Evolutionary conservation across 1,140 invertebrate genomes (phyloP).

Genomic region (Spodoptera frugiperda): DNA sequence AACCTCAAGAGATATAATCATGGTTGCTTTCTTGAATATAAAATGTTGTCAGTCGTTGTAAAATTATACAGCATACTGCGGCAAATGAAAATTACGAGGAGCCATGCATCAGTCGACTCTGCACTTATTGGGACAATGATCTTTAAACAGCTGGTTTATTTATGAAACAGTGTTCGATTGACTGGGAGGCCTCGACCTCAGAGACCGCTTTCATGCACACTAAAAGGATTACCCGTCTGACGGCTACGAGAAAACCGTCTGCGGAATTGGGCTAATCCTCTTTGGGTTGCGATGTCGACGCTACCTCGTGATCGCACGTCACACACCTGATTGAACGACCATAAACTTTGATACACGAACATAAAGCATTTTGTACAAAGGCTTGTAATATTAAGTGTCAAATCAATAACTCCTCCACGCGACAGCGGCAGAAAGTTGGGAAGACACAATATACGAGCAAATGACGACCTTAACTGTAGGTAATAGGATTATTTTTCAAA

Average conservation of each 20-base stretch:
- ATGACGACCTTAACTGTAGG: constrained; percentile 66
- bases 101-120: constrained; percentile 52
- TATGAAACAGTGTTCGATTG: constrained; percentile 59
- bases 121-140: constrained; percentile 59
- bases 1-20: constrained; percentile 31
- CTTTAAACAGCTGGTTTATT: constrained; percentile 55
- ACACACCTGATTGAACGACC: constrained; percentile 49
- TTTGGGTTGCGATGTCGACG: constrained; percentile 47
- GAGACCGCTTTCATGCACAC: constrained; percentile 56
- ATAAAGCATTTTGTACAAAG: constrained; percentile 58
- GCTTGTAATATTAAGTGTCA: constrained; percentile 60
- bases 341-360: constrained; percentile 47
- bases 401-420: constrained; percentile 74
- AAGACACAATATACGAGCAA: constrained; percentile 60
- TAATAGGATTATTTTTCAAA: constrained; percentile 66
- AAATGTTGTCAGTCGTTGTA: constrained; percentile 42
- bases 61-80: constrained; percentile 48
- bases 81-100: constrained; percentile 50
- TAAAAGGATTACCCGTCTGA: constrained; percentile 59
- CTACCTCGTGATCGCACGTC: constrained; percentile 46
- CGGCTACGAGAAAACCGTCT: constrained; percentile 53
- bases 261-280: constrained; percentile 62
- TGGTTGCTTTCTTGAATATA: constrained; percentile 37
- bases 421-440: constrained; percentile 70
- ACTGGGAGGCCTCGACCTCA: constrained; percentile 55